Conservation (phyloP, 2,888 invertebrate genomes). For the Folsomia manolachei region DNA sequence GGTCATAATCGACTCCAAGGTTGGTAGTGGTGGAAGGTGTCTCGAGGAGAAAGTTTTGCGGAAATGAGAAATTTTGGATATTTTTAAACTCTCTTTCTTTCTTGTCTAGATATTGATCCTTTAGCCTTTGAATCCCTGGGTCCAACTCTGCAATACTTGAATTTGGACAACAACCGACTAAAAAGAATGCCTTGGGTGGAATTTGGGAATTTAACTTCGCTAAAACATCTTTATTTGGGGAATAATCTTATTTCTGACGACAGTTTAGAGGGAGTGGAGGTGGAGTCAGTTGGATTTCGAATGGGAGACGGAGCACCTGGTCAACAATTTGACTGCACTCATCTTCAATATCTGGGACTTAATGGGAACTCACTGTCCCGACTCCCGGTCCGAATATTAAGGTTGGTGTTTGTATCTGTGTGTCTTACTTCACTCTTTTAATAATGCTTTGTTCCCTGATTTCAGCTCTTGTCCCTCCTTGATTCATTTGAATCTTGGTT, state of each 20-base stretch:
- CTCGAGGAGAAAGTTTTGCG: too few species aligned
- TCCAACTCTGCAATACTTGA: constrained; percentile 70
- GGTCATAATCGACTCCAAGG: constrained; percentile 88
- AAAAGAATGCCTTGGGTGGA: constrained; percentile 69
- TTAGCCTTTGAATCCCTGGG: constrained; percentile 67
- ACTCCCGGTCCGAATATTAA: constrained; percentile 62
- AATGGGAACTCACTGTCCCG: constrained; percentile 71
- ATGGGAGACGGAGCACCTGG: too few species aligned
- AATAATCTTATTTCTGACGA: constrained; percentile 47
- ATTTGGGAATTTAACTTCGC: constrained; percentile 70
- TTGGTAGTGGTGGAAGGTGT: too few species aligned
- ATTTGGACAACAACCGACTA: constrained; percentile 73
- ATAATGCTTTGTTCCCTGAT: too few species aligned
- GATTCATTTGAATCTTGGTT: constrained; percentile 83
- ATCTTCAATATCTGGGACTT: constrained; percentile 42
- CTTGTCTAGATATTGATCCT: constrained; percentile 73
- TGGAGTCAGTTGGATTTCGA: too few species aligned
- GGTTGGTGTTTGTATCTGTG: background rate
- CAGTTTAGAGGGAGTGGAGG: constrained; percentile 21
- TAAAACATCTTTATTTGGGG: constrained; percentile 57
- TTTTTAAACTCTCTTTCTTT: too few species aligned
- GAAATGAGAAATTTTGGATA: too few species aligned
- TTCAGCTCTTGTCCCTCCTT: constrained; percentile 71
- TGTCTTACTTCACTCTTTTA: too few species aligned
- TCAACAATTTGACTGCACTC: background rate